Evolutionary conservation across 2,888 invertebrate species (phyloP).

Genomic region (Dusona sp.): DNA sequence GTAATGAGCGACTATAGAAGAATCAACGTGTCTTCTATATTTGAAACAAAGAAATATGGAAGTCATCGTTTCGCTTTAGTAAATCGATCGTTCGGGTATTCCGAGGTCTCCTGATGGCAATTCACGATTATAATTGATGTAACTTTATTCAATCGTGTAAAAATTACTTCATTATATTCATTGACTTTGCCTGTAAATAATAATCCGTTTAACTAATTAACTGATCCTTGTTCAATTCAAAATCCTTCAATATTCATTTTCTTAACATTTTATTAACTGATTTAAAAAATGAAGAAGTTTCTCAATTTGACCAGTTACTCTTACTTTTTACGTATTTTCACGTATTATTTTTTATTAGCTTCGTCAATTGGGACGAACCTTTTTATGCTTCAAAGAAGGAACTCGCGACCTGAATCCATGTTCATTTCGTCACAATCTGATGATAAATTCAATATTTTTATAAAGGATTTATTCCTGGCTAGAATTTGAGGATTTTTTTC

Average conservation of each 20-base stretch:
- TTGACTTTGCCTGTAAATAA: constrained; percentile 5
- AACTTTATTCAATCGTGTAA: not conserved
- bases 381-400: no score
- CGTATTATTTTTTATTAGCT: no score
- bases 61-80: constrained; percentile 2
- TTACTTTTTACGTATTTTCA: no score
- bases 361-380: no score
- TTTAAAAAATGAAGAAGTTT: no score
- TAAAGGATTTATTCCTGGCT: no score
- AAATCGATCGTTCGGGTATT: not conserved
- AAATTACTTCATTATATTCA: not conserved
- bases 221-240: not conserved
- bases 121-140: constrained; percentile 1
- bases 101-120: not conserved
- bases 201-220: not conserved
- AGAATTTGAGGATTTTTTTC: no score
- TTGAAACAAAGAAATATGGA: not conserved
- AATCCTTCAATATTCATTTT: not conserved
- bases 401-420: no score
- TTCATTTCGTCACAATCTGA: no score
- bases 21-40: not conserved
- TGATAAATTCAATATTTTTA: no score
- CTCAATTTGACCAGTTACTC: no score
- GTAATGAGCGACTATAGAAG: not conserved
- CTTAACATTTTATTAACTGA: no score